A percentile compares a stretch with the other conserved stretches of the same genome.
phyloP scores from a whole-genome alignment of 1,140 invertebrate species.

The Coptotermes formosanus region DNA sequence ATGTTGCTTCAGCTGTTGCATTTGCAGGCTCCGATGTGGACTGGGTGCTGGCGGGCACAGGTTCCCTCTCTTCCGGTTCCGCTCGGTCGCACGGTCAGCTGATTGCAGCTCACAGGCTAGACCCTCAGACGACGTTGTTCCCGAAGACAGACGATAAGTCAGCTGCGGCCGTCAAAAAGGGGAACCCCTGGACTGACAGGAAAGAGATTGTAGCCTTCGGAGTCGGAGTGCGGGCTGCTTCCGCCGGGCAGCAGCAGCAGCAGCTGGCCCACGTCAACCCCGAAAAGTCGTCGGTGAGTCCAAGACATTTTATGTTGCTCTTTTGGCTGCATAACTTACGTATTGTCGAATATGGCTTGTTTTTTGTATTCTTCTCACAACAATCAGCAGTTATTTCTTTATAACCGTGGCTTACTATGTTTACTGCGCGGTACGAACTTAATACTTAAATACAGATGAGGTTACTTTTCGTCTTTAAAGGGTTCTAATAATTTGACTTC shows the following conservation, averaged over 20 bases:
- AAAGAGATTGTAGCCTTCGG: background rate
- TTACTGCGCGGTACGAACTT: no score
- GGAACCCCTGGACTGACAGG: background rate
- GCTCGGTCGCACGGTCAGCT: conserved; percentile 38
- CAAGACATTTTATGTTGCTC: background rate
- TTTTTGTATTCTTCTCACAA: no score
- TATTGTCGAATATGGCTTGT: no score
- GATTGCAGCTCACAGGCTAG: conserved; percentile 18
- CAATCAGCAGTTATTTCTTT: no score
- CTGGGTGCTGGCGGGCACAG: conserved; percentile 66
- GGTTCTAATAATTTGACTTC: no score
- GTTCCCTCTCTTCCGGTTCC: conserved; percentile 56
- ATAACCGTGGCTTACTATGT: no score
- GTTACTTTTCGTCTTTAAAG: no score
- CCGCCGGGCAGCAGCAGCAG: background rate
- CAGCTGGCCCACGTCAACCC: background rate
- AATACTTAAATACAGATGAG: no score
- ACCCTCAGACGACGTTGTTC: background rate
- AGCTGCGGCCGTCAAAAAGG: background rate
- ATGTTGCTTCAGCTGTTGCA: background rate
- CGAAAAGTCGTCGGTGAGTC: background rate
- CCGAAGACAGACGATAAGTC: background rate
- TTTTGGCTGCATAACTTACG: background rate
- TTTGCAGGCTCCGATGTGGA: conserved; percentile 62
- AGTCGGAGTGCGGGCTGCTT: background rate